Base-by-base conservation (phyloP, 2,888 invertebrate species). In the Leuctra nigra region DNA sequence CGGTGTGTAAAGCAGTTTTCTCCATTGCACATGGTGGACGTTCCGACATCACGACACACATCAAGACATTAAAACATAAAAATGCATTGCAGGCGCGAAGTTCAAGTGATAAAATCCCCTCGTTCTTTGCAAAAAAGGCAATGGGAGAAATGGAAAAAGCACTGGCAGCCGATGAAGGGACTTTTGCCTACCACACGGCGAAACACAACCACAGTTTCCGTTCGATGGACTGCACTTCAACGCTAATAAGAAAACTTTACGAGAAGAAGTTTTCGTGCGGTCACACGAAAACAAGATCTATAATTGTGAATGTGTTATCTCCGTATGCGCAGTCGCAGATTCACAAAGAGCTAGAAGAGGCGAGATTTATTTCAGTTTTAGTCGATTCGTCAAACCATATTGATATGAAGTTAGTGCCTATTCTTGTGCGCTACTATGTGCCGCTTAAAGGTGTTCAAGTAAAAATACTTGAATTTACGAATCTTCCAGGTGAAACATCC, bases 381-480 rank as follows among this genome's bases (percentile, higher is more conserved):
- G 29, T 7, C 29, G 29, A n/a, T n/a, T n/a, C 29, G 7, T 7
- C 7, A 7, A 29, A 29, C 29, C 29, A 29, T 29, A 29, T 7
- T 7, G 29, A 6, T 11, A 11, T 7, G 29, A 29, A 29, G 29
- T 11, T 29, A 7, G 6, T 29, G 6, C 29, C 29, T 29, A 6
- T 29, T 29, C 29, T 29, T 11, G 29, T 29, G 29, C 29, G 11
- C 6, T 29, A 29, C 29, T 29, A 7, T 29, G 11, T 7, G 6
- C 6, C 6, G 29, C 7, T 7, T 6, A 29, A 6, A 11, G 29
- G 29, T 7, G 29, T 29, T 11, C 7, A 48, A 47, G 20, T 22
- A 35, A 55, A 55, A 55, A 47, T 48, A 36, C 13, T 48, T 2
- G 20, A 47, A 16, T 47, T 55, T 36, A 16, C 35, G 36, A 48